Conservation (phyloP, 2,888 invertebrate species). For the Chloromyia formosa region DNA sequence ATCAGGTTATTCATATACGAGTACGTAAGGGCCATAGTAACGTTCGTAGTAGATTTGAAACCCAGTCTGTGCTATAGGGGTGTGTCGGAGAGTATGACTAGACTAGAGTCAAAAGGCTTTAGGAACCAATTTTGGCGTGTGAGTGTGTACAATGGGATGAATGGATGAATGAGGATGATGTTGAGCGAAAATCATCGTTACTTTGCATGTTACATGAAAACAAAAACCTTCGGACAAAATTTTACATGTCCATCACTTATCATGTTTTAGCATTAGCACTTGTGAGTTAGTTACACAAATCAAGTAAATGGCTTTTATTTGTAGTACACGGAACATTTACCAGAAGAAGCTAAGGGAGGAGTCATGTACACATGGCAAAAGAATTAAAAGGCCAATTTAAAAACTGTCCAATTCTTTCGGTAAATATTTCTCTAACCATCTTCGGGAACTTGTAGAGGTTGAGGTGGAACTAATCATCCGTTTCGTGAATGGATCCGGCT, state of each 20-base stretch:
- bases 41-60: too few relatives aligned
- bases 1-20: conserved; percentile 11
- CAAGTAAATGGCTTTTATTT: conserved; percentile 12
- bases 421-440: too few relatives aligned
- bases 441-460: too few relatives aligned
- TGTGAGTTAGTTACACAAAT: conserved; percentile 12
- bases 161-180: conserved; percentile 11
- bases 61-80: too few relatives aligned
- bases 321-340: neutral
- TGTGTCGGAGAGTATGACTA: too few relatives aligned
- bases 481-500: too few relatives aligned
- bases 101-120: too few relatives aligned
- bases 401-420: neutral
- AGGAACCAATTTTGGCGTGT: neutral
- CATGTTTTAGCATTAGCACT: conserved; percentile 41
- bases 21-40: too few relatives aligned
- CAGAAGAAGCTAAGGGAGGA: neutral
- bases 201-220: conserved; percentile 39
- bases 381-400: neutral
- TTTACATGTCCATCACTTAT: conserved; percentile 30
- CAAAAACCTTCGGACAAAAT: conserved; percentile 23
- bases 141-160: neutral
- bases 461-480: too few relatives aligned
- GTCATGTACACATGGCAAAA: neutral
- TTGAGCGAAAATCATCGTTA: neutral